A percentile compares a stretch with the other conserved stretches of the same genome.
These are phyloP conservation scores for Leptothorax acervorum DNA, from an alignment of 2,888 invertebrate species.

Conservation along the genomic window DNA sequence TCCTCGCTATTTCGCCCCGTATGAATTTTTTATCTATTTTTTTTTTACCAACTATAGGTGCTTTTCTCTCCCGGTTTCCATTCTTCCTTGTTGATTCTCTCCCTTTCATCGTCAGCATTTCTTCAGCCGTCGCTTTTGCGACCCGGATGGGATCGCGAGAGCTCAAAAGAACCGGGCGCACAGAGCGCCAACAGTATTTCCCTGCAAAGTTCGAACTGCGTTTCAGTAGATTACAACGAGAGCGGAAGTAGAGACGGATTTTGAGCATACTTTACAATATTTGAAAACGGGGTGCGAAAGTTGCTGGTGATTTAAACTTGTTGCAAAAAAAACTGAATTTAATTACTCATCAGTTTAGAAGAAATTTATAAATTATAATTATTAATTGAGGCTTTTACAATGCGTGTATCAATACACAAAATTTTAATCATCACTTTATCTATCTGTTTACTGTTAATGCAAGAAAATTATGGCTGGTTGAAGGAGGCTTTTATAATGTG, in stretches of 20 bases:
- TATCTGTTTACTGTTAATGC: no score
- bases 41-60: slow-evolving; percentile 15
- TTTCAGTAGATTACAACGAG: slow-evolving; percentile 41
- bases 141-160: slow-evolving; percentile 42
- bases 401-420: no score
- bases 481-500: no score
- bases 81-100: slow-evolving; percentile 43
- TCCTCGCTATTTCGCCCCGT: neutral
- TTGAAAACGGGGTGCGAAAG: slow-evolving; percentile 39
- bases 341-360: neutral
- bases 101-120: slow-evolving; percentile 49
- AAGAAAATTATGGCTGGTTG: no score
- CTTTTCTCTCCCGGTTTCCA: slow-evolving; percentile 13
- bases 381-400: no score
- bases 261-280: slow-evolving; percentile 28
- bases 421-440: no score
- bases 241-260: slow-evolving; percentile 11
- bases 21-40: slow-evolving; percentile 42
- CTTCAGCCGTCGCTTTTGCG: slow-evolving; percentile 25
- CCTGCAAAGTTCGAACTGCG: slow-evolving; percentile 55
- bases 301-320: slow-evolving; percentile 30
- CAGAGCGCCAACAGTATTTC: slow-evolving; percentile 49
- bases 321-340: slow-evolving; percentile 12
- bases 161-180: slow-evolving; percentile 57
- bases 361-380: no score